These are phyloP conservation scores for Drosophila persimilis DNA, from an alignment of 1,140 invertebrate species.

Conservation along the genomic window DNA sequence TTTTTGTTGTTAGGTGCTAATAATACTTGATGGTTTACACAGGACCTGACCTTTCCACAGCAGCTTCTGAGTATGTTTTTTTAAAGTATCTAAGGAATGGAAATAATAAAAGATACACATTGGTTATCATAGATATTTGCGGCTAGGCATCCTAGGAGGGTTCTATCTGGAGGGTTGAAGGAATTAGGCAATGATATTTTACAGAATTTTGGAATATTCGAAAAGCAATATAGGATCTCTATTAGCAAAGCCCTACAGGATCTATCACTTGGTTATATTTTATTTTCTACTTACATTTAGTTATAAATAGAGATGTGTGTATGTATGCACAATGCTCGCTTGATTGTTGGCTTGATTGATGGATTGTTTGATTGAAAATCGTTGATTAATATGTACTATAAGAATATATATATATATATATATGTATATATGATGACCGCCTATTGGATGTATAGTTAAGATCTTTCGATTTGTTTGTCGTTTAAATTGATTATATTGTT, in stretches of 20 bases:
- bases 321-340: constrained; percentile 30
- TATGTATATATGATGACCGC: constrained; percentile 33
- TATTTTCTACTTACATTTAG: constrained; percentile 33
- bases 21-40: constrained; percentile 65
- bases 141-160: no score
- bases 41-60: constrained; percentile 31
- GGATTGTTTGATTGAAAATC: constrained; percentile 63
- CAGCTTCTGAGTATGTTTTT: constrained; percentile 69
- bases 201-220: neutral
- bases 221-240: no score
- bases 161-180: no score
- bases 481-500: constrained; percentile 16
- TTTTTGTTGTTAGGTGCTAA: constrained; percentile 54
- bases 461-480: constrained; percentile 27
- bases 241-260: no score
- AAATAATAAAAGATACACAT: neutral
- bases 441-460: constrained; percentile 45
- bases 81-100: constrained; percentile 54
- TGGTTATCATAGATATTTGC: no score
- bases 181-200: neutral
- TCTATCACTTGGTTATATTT: no score
- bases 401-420: constrained; percentile 44
- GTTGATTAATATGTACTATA: constrained; percentile 61
- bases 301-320: constrained; percentile 37
- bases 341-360: constrained; percentile 70